Conservation (phyloP, 2,113 vertebrate genomes). For the Rhynchomys soricoides region DNA sequence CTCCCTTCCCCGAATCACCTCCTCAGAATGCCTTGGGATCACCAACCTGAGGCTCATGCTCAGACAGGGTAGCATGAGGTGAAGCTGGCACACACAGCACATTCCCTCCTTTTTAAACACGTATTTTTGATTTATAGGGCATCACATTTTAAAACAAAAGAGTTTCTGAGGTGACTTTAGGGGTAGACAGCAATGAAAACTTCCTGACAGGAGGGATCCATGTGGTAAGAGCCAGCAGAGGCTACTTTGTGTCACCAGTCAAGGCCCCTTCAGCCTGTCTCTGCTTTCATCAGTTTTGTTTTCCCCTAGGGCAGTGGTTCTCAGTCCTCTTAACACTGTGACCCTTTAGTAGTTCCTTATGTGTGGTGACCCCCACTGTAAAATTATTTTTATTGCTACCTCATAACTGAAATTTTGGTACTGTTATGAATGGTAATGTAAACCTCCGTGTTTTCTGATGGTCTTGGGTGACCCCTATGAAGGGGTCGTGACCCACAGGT, state of each 20-base stretch:
- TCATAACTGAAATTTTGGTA: not conserved
- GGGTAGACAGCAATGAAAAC: not conserved
- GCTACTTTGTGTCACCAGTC: not conserved
- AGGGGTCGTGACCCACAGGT: not conserved
- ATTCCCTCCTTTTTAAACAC: not conserved
- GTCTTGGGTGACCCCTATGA: not conserved
- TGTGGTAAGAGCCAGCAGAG: not conserved
- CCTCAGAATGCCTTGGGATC: not conserved
- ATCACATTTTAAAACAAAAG: not conserved
- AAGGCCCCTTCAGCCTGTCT: not conserved
- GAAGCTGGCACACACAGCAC: too few species aligned
- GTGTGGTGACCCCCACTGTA: not conserved
- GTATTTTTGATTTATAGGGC: not conserved
- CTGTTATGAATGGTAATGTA: not conserved
- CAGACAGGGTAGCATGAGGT: not conserved
- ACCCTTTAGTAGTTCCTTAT: not conserved
- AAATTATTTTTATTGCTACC: not conserved
- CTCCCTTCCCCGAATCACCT: not conserved
- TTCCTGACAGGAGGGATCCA: not conserved
- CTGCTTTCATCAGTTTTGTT: slow-evolving; percentile 25
- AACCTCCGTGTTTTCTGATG: not conserved
- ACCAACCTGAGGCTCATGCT: not conserved
- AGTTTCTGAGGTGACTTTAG: not conserved
- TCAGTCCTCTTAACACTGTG: not conserved
- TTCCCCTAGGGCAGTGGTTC: not conserved